Evolutionary conservation across 2,888 invertebrate genomes (phyloP), one percentile per base, ranked within the genome.

Genomic region (Oxycera nigricornis): DNA sequence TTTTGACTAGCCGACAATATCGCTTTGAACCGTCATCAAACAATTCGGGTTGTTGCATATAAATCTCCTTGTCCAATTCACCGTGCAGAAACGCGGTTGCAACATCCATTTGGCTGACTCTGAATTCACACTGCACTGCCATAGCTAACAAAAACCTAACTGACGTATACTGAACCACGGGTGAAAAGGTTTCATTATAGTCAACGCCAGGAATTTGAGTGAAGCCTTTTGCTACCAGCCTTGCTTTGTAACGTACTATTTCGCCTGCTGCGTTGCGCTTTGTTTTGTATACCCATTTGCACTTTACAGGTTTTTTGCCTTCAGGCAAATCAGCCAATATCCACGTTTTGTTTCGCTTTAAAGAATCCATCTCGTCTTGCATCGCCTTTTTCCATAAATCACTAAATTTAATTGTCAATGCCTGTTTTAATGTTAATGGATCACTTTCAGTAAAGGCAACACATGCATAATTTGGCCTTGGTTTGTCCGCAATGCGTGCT

Each of bases 271-370:
- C 24, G 9, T 50, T 35, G 26, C n/a, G 9, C 20, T 65, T 61
- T 20, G 20, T 55, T 28, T 67, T 67, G 22, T 7, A 67, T 6
- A 67, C 67, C 41, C 41, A 67, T 41, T 67, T 41, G 14, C 17
- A 67, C 4, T 41, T 22, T 52, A 79, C 75, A 7, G 77, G 26
- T 61, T 76, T 76, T 73, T 78, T 76, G 4, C 62, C 39, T 2
- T 26, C 26, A 6, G 79, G 79, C 28, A 77, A 59, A 28, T 79
- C 77, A 2, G 77, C 74, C 6, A 80, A 65, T 9, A 74, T 75
- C 80, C 80, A 80, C 3, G 79, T 79, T n/a, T 77, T 55, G 59
- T 79, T 79, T 61, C 78, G 76, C 26, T 77, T 76, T n/a, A 80
- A 70, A 6, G 79, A 77, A 35, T 73, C 73, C 52, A 78, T 78